A percentile compares a stretch with the other conserved stretches of the same genome.
phyloP scores from a whole-genome alignment of 2,797 vertebrate species.

The Acridotheres tristis region DNA sequence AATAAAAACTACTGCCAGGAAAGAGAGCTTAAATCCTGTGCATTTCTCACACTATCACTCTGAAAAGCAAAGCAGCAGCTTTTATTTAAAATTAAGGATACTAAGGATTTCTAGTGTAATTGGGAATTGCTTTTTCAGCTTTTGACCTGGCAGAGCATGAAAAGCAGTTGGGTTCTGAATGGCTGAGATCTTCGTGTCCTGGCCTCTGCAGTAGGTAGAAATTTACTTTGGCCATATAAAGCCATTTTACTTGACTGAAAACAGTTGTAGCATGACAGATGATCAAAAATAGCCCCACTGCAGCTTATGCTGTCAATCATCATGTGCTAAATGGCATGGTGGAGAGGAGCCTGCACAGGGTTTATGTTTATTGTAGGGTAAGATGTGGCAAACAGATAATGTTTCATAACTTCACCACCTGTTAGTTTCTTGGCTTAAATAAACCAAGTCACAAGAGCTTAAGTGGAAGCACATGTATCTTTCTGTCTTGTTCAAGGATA shows the following conservation, averaged over 20 bases:
- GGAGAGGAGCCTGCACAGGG: conserved; percentile 62
- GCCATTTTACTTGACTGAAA: conserved; percentile 79
- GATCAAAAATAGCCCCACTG: conserved; percentile 83
- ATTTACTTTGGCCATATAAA: conserved; percentile 85
- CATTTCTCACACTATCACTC: background rate
- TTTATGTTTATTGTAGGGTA: conserved; percentile 68
- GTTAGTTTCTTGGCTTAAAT: conserved; percentile 71
- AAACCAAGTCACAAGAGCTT: conserved; percentile 60
- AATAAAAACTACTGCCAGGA: conserved; percentile 5
- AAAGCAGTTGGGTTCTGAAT: conserved; percentile 44
- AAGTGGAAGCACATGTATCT: conserved; percentile 42
- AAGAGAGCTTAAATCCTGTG: background rate
- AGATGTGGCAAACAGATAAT: conserved; percentile 63
- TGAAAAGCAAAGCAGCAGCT: background rate
- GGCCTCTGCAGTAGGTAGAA: conserved; percentile 74
- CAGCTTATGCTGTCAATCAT: conserved; percentile 83
- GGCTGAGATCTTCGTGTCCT: conserved; percentile 59
- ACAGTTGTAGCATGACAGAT: conserved; percentile 80
- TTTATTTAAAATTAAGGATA: conserved; percentile 10
- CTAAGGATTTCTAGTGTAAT: background rate
- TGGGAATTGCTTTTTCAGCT: conserved; percentile 29
- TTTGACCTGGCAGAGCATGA: conserved; percentile 40
- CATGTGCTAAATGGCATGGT: conserved; percentile 72
- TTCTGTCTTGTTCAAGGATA: conserved; percentile 50
- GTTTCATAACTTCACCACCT: conserved; percentile 76